phyloP scores from a whole-genome alignment of 2,797 vertebrate species.

The Percopsis omiscomaycus region DNA sequence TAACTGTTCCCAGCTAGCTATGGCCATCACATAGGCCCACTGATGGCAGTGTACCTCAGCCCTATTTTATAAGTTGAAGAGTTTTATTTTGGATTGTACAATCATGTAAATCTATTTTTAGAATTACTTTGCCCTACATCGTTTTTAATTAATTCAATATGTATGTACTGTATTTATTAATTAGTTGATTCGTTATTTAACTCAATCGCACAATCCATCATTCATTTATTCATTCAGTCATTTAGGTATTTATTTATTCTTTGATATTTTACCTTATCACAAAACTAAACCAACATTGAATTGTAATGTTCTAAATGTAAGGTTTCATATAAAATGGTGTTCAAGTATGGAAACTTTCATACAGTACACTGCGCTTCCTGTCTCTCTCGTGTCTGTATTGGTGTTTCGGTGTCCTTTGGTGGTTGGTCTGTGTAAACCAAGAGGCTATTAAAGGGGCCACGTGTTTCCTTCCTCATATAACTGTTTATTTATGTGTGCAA shows the following conservation, averaged over 20 bases:
- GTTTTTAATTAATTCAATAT: slow-evolving; percentile 28
- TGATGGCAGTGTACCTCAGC: slow-evolving; percentile 1
- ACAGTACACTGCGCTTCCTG: not conserved
- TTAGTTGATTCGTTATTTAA: no score
- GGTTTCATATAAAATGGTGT: no score
- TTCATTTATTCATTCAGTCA: not conserved
- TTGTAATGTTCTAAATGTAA: no score
- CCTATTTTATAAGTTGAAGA: not conserved
- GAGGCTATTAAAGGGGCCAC: slow-evolving; percentile 60
- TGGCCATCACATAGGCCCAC: not conserved
- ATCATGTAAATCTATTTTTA: not conserved
- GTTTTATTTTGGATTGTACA: slow-evolving; percentile 6
- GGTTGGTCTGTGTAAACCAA: slow-evolving; percentile 30
- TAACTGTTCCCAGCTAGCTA: not conserved
- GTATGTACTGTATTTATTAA: not conserved
- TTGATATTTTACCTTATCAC: no score
- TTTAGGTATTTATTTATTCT: not conserved
- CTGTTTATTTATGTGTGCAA: slow-evolving; percentile 34
- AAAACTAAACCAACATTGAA: no score
- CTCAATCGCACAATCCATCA: not conserved
- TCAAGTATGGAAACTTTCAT: not conserved
- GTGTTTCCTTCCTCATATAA: slow-evolving; percentile 50
- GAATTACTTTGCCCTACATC: slow-evolving; percentile 16
- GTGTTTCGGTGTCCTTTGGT: slow-evolving; percentile 35
- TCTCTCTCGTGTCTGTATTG: slow-evolving; percentile 20